Conservation (phyloP, 2,888 invertebrate genomes). For the Folsomia candida region DNA sequence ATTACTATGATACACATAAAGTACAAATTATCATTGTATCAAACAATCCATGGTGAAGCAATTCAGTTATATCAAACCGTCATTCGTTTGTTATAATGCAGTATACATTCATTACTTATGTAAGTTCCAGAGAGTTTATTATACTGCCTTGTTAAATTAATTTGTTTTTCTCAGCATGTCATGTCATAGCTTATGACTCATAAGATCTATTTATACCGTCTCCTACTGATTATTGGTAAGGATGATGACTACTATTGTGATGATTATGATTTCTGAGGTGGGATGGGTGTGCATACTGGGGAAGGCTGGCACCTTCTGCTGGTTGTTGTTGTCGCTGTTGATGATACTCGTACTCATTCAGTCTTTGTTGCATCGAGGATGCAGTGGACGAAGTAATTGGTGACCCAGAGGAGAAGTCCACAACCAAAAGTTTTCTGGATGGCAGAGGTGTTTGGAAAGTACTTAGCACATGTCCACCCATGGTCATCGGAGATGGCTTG, state of each 20-base stretch:
- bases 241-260: not conserved
- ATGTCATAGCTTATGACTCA: too few species aligned
- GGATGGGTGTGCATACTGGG: not conserved
- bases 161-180: too few species aligned
- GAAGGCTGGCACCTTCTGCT: too few species aligned
- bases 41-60: too few species aligned
- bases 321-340: not conserved
- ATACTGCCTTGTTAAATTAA: too few species aligned
- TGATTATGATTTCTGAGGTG: not conserved
- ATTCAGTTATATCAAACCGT: too few species aligned
- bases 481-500: not conserved
- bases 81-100: too few species aligned
- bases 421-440: slow-evolving; percentile 46
- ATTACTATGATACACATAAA: not conserved
- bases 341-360: not conserved
- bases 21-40: not conserved
- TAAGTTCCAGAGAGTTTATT: too few species aligned
- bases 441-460: slow-evolving; percentile 50
- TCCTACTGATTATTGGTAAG: too few species aligned
- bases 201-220: too few species aligned
- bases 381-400: slow-evolving; percentile 29
- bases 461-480: slow-evolving; percentile 39
- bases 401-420: slow-evolving; percentile 45
- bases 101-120: too few species aligned
- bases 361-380: not conserved